Percentiles rank a stretch among this genome's conserved stretches.
phyloP scores from a whole-genome alignment of 2,888 invertebrate genomes.

The Chaetoderma sp. region DNA sequence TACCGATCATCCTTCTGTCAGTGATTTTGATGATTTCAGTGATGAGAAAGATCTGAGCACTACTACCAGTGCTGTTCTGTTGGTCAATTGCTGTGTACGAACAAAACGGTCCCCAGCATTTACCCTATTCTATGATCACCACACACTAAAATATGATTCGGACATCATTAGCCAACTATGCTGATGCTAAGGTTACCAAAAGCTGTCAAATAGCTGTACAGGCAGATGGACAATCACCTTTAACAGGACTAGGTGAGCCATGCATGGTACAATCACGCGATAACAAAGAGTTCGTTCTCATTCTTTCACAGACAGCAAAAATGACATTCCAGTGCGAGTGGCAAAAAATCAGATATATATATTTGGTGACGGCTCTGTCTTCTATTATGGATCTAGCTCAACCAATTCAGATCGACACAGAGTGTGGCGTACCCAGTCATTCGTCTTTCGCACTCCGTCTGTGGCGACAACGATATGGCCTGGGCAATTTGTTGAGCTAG shows the following conservation, averaged over 20 bases:
- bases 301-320: constrained; percentile 13
- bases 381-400: neutral
- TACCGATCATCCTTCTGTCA: neutral
- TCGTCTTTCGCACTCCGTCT: no score
- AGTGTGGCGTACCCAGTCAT: no score
- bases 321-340: constrained; percentile 18
- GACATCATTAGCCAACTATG: constrained; percentile 18
- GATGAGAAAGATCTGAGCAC: neutral
- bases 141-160: constrained; percentile 36
- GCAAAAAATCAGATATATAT: no score
- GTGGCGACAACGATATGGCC: constrained; percentile 10
- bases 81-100: no score
- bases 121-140: no score
- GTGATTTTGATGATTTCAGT: neutral
- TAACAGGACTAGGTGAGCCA: constrained; percentile 20
- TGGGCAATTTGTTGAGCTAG: constrained; percentile 11
- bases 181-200: constrained; percentile 26
- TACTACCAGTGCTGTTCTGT: no score
- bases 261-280: no score
- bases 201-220: constrained; percentile 24
- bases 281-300: constrained; percentile 9
- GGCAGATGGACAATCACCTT: constrained; percentile 19
- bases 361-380: neutral
- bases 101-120: no score
- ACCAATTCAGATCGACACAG: no score